These are phyloP conservation scores for Mesorhabditis sp. DNA, from an alignment of 2,888 invertebrate genomes.

Conservation along the genomic window DNA sequence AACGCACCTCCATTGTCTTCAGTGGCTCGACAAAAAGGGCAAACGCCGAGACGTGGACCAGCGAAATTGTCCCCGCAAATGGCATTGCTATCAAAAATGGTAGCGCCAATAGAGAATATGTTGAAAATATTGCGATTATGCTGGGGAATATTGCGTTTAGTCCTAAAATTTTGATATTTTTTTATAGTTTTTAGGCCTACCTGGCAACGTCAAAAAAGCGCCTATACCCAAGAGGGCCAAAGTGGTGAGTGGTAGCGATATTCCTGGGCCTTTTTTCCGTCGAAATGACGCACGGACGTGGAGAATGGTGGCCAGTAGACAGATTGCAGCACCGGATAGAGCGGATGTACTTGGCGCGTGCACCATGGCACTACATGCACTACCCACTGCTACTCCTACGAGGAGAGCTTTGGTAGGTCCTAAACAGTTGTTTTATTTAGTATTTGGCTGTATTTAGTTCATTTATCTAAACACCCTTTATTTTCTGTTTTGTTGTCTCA, in stretches of 20 bases:
- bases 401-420: not conserved
- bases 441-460: too few species aligned
- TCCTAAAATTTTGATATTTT: too few species aligned
- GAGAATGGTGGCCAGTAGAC: not conserved
- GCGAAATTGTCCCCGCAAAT: constrained; percentile 16
- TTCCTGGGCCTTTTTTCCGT: not conserved
- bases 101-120: constrained; percentile 41
- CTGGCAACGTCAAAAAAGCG: constrained; percentile 1
- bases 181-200: not conserved
- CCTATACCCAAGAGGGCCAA: not conserved
- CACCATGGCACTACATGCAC: not conserved
- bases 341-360: not conserved
- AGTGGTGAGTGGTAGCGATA: not conserved
- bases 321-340: not conserved
- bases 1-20: constrained; percentile 28
- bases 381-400: not conserved
- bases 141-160: constrained; percentile 38
- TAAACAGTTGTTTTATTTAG: too few species aligned
- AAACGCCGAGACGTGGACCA: constrained; percentile 21
- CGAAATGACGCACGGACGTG: not conserved
- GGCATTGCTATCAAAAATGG: constrained; percentile 21
- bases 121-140: constrained; percentile 34
- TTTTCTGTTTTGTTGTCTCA: too few species aligned
- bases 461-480: too few species aligned
- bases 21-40: constrained; percentile 21